Evolutionary conservation across 37 sponge, comb jelly and placozoan genomes (phyloP).

Genomic region (Chondrosia reniformis): DNA sequence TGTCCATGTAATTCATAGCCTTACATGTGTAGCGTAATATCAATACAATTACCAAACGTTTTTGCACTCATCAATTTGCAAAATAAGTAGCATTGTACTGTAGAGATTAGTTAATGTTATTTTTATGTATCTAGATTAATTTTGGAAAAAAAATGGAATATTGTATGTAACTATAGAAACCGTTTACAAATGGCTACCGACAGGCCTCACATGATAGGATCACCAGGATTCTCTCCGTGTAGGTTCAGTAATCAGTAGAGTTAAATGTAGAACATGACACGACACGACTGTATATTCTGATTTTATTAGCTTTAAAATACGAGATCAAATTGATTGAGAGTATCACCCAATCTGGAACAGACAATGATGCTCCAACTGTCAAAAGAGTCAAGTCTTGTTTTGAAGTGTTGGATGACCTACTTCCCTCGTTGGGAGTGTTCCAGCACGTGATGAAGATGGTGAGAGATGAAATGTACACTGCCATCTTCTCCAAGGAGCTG

Average conservation of each 20-base stretch:
- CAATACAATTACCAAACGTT: too few relatives aligned
- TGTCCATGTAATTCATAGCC: too few relatives aligned
- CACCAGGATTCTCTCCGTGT: slow-evolving; percentile 68
- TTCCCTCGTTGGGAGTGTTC: slow-evolving; percentile 72
- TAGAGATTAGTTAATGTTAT: too few relatives aligned
- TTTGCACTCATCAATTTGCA: too few relatives aligned
- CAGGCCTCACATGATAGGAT: slow-evolving; percentile 30
- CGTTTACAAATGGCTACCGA: not conserved
- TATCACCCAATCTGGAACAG: not conserved
- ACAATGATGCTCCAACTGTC: not conserved
- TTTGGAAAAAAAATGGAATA: too few relatives aligned
- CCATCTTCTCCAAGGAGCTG: slow-evolving; percentile 18
- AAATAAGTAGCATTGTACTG: too few relatives aligned
- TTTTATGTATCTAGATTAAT: too few relatives aligned
- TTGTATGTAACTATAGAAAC: not conserved
- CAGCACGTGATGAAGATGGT: slow-evolving; percentile 58
- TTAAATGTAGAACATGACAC: not conserved
- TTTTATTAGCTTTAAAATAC: slow-evolving; percentile 49
- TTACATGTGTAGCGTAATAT: too few relatives aligned
- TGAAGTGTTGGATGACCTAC: slow-evolving; percentile 61
- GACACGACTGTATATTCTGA: not conserved
- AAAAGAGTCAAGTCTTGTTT: slow-evolving; percentile 45
- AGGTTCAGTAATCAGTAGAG: not conserved
- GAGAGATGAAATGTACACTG: slow-evolving; percentile 57
- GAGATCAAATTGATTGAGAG: slow-evolving; percentile 48